A percentile compares a stretch with the other conserved stretches of the same genome.
Evolutionary conservation across 2,888 invertebrate species (phyloP).

Genomic region (Apamea monoglypha): DNA sequence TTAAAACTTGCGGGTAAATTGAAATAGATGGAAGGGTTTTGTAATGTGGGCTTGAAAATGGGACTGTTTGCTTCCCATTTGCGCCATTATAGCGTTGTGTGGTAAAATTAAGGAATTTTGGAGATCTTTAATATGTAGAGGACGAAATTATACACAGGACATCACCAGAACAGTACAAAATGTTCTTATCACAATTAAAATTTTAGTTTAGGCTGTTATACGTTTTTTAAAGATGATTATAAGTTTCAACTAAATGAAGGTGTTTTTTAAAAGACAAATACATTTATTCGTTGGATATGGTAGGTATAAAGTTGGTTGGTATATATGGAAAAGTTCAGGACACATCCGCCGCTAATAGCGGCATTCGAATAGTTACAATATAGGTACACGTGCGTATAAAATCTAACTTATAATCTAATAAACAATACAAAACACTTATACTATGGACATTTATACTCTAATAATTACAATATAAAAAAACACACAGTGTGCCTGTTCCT

Average conservation of each 20-base stretch:
- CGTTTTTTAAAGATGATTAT: not conserved
- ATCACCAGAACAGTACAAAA: slow-evolving; percentile 5
- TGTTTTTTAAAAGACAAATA: too few relatives aligned
- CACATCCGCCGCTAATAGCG: too few relatives aligned
- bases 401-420: too few relatives aligned
- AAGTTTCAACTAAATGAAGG: not conserved
- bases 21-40: slow-evolving; percentile 64
- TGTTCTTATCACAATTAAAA: slow-evolving; percentile 6
- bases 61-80: slow-evolving; percentile 55
- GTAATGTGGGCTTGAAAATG: slow-evolving; percentile 53
- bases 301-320: too few relatives aligned
- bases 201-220: not conserved
- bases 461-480: too few relatives aligned
- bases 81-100: slow-evolving; percentile 38
- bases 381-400: too few relatives aligned
- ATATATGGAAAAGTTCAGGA: too few relatives aligned
- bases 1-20: slow-evolving; percentile 66
- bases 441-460: too few relatives aligned
- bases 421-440: too few relatives aligned
- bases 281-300: too few relatives aligned
- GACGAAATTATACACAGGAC: slow-evolving; percentile 5
- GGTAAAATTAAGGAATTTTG: slow-evolving; percentile 53
- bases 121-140: slow-evolving; percentile 34
- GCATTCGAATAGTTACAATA: too few relatives aligned
- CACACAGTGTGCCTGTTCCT: too few relatives aligned